Conservation (phyloP, 2,113 vertebrate species). For the Puffinus mauretanicus region DNA sequence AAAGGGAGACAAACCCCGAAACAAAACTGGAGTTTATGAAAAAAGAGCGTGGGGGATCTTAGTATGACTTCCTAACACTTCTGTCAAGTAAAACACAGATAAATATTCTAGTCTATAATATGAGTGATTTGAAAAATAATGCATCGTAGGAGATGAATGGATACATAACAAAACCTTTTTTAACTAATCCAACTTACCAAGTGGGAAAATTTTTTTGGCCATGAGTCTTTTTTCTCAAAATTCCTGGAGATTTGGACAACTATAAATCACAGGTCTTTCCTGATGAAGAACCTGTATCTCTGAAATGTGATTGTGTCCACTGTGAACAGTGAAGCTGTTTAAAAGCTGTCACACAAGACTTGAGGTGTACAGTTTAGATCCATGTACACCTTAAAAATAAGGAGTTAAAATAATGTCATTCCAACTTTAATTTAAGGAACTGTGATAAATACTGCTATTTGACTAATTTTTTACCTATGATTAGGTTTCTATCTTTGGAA, state of each 20-base stretch:
- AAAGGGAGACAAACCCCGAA: neutral
- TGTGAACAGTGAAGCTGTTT: neutral
- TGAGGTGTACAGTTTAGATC: neutral
- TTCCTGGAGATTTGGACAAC: neutral
- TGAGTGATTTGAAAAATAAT: neutral
- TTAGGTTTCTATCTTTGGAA: neutral
- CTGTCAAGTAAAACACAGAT: neutral
- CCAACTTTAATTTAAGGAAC: neutral
- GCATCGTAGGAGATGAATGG: neutral
- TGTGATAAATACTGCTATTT: neutral
- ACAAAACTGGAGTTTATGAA: neutral
- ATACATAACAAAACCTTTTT: neutral
- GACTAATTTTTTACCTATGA: neutral
- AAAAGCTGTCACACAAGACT: neutral
- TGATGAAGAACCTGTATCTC: neutral
- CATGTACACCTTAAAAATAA: neutral
- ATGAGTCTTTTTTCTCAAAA: neutral
- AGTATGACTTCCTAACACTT: neutral
- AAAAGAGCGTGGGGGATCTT: neutral
- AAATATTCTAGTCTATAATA: neutral
- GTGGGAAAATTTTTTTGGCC: neutral
- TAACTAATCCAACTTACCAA: neutral
- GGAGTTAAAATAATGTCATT: neutral
- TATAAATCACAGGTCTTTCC: neutral
- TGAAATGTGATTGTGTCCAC: neutral